Evolutionary conservation across 2,888 invertebrate species (phyloP).

Genomic region (Idaea straminata): DNA sequence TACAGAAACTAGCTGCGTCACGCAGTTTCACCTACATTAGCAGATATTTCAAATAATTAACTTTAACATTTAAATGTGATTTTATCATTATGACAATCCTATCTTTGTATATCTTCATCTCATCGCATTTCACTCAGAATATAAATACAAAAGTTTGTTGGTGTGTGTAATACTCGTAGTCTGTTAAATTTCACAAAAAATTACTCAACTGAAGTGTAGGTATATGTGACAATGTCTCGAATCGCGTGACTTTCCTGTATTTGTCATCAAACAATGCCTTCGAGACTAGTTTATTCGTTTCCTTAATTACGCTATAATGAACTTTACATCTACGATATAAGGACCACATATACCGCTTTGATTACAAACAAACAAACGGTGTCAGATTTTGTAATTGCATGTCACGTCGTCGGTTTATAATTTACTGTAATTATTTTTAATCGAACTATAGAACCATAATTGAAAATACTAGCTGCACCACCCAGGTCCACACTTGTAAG

Average conservation of each 20-base stretch:
- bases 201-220: too few species aligned
- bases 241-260: background rate
- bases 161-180: too few species aligned
- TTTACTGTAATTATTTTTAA: background rate
- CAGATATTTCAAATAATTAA: too few species aligned
- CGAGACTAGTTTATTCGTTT: background rate
- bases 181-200: too few species aligned
- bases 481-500: background rate
- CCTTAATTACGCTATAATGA: background rate
- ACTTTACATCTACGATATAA: background rate
- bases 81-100: too few species aligned
- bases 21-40: too few species aligned
- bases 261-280: background rate
- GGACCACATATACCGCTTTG: background rate
- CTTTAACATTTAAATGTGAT: too few species aligned
- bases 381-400: background rate
- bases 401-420: conserved; percentile 1
- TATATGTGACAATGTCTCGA: too few species aligned
- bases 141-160: too few species aligned
- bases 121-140: too few species aligned
- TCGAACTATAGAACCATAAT: background rate
- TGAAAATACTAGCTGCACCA: background rate
- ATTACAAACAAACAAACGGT: background rate
- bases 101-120: too few species aligned
- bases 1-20: too few species aligned